Evolutionary conservation across 2,113 vertebrate species (phyloP).

Genomic region (Dicerorhinus sumatrensis): DNA sequence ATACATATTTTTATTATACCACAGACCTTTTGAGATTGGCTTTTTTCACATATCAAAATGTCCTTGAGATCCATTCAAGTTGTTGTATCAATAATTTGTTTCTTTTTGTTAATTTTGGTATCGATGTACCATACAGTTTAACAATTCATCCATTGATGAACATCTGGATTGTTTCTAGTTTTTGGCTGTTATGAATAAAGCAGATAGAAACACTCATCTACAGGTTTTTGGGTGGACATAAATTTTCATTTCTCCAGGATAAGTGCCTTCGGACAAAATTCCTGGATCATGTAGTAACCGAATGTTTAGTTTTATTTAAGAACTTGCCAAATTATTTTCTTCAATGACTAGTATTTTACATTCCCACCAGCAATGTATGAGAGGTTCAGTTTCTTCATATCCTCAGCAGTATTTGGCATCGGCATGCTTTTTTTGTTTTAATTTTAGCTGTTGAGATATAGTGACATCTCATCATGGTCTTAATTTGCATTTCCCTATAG

Average conservation of each 20-base stretch:
- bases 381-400: background rate
- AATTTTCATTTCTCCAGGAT: background rate
- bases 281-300: background rate
- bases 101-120: background rate
- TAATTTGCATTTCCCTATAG: background rate
- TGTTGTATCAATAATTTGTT: background rate
- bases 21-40: background rate
- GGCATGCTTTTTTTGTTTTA: background rate
- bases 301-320: background rate
- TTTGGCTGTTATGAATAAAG: background rate
- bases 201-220: background rate
- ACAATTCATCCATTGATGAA: background rate
- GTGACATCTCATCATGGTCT: background rate
- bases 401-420: background rate
- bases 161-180: background rate
- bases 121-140: background rate
- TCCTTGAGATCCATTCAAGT: background rate
- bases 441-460: background rate
- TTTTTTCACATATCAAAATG: background rate
- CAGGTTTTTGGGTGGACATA: background rate
- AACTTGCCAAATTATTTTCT: background rate
- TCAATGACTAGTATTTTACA: background rate
- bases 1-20: background rate
- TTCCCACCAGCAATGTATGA: background rate
- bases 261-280: background rate